Evolutionary conservation across 2,797 vertebrate genomes (phyloP), one percentile per base, ranked within the genome.

Genomic region (Hyperoplus lanceolatus): DNA sequence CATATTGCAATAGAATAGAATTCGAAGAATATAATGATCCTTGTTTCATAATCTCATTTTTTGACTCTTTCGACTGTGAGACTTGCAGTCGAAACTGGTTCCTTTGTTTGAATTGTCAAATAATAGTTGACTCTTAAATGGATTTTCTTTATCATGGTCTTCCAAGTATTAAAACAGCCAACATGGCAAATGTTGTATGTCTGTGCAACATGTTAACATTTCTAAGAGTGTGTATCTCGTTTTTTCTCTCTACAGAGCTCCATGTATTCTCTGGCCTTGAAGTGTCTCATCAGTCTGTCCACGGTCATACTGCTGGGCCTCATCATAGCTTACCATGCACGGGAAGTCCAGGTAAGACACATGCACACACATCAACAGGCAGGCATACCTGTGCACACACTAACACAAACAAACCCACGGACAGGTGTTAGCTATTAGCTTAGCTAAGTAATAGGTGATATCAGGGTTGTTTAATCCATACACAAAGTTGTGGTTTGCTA

Each of bases 281-380:
- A 98, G 96, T 99, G 98, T 96, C 96, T 99, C 94, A 99, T 99
- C 95, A 99, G 97, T 90, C 96, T 99, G 83, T 99, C 98, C 60
- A 99, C 98, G 6, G 90, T 98, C 90, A 99, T 99, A 89, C 96
- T 99, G 74, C 91, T 99, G 93, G 98, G 98, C 50, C 96, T 99
- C 94, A 99, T 99, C 96, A 96, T 99, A 7, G 97, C 98, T 86
- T 99, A 99, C 89, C 98, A 99, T 59, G 98, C 97, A 0, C 96
- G 98, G 65, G 98, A 99, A 90, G 97, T 99, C 82, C 98, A 99
- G 98, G 98, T 99, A 96, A 86, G 67, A 81, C 56, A 75, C 54
- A 15, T 70, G 13, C 58, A 55, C 60, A 11, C 46, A 4, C 60
- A 50, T 51, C 14, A 39, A 64, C 63, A 41, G 4, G 8, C 43